Evolutionary conservation across 2,113 vertebrate species (phyloP).

Genomic region (Eublepharis macularius): DNA sequence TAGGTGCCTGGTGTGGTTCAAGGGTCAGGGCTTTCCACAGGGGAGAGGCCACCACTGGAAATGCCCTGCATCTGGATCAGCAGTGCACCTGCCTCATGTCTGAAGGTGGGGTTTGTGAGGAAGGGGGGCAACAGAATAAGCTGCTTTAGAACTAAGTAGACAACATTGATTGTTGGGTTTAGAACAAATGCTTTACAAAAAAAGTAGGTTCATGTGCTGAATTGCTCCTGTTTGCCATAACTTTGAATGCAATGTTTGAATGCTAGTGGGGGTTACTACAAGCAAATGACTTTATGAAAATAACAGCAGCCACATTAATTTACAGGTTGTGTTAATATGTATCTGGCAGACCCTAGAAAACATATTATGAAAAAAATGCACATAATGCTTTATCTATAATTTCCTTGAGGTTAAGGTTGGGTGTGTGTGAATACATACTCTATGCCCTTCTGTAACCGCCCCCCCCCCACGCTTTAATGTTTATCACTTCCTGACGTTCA

Average conservation of each 20-base stretch:
- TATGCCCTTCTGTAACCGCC: background rate
- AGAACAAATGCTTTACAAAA: background rate
- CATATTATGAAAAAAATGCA: background rate
- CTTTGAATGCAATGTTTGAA: background rate
- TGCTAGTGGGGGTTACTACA: background rate
- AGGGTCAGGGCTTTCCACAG: no score
- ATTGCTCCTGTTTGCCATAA: background rate
- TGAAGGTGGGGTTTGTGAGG: no score
- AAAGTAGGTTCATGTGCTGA: background rate
- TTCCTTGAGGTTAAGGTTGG: background rate
- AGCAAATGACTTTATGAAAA: background rate
- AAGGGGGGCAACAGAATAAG: no score
- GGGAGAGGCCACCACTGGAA: no score
- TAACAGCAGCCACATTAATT: background rate
- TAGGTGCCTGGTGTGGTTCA: no score
- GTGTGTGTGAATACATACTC: background rate
- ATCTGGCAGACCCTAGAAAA: background rate
- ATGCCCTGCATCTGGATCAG: no score
- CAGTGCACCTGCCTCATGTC: no score
- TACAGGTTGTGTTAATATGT: constrained; percentile 8
- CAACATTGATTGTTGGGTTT: background rate
- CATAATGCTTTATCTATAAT: background rate
- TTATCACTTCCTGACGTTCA: constrained; percentile 1
- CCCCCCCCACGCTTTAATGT: background rate
- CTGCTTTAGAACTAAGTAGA: background rate